Conservation (phyloP, 2,888 invertebrate genomes). For the Spisula subtruncata region DNA sequence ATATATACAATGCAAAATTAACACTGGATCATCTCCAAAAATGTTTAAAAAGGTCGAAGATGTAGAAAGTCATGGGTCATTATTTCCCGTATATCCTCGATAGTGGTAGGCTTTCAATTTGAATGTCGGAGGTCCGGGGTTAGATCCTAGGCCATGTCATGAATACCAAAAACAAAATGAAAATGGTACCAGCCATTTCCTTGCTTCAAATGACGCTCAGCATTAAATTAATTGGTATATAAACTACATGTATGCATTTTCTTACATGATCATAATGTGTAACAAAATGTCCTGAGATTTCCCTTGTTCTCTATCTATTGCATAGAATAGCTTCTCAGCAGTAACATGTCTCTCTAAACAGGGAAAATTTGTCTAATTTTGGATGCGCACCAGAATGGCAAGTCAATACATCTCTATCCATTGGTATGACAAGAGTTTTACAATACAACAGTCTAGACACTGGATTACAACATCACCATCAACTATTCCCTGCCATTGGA, state of each 20-base stretch:
- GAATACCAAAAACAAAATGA: no score
- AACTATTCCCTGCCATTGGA: constrained; percentile 38
- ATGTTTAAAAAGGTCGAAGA: background rate
- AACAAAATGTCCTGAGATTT: background rate
- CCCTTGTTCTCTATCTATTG: background rate
- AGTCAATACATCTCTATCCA: constrained; percentile 19
- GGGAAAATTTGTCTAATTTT: constrained; percentile 9
- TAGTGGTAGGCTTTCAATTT: no score
- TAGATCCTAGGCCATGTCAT: no score
- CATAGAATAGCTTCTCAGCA: background rate
- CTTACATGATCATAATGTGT: background rate
- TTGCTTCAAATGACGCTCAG: no score
- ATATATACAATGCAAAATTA: background rate
- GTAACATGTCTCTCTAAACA: background rate
- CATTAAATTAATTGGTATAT: no score
- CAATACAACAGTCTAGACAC: constrained; percentile 34
- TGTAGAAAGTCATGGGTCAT: no score
- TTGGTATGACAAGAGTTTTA: background rate
- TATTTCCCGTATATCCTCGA: no score
- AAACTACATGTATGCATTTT: no score
- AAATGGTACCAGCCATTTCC: no score
- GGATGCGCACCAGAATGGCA: constrained; percentile 4
- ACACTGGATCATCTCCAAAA: background rate
- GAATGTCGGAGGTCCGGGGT: no score
- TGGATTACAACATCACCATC: constrained; percentile 33